Base-by-base conservation (phyloP, 2,888 invertebrate genomes). In the Enchytraeus crypticus region DNA sequence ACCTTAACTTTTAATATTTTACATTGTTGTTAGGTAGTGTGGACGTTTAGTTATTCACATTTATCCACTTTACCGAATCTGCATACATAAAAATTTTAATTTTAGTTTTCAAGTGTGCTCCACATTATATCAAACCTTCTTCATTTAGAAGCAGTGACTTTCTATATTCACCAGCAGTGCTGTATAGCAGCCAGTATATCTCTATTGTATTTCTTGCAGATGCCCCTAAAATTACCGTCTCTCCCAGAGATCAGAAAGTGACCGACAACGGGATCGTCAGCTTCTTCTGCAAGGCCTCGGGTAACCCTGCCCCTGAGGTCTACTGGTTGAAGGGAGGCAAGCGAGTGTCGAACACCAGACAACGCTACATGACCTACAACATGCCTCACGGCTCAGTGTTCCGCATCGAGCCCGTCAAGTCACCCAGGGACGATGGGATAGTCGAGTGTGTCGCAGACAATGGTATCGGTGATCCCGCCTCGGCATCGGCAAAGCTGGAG, bases 361-460 rank as follows among this genome's bases (percentile, higher is more conserved):
- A 62, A 47, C 66, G 75, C 30, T 76, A 71, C 63, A 64, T 71
- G 51, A 71, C 72, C 45, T 61, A 66, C 38, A 68, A 70, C 45
- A 74, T 73, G 89, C 88, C 76, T 14, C 73, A 74, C 63, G 87
- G 88, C 61, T 91, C 74, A 2, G 77, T 76, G 32, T 68, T 78
- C 53, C 64, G 97, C 71, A 96, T 98, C 73, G 93, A 96, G 76
- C 92, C 92, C 0, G 92, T 93, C 65, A 86, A 88, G 60, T 84
- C 87, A 38, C 84, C 84, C 61, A 85, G 90, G 57, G 96, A 97
- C 81, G 90, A 91, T 77, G 89, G 90, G 32, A 86, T 86, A 21
- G 95, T 93, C 81, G 92, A 96, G 78, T 98, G 97, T 76, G 87
- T 93, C 58, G 97, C 96, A 0, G 93, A 95, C 80, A 98, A 97